Percentiles rank a stretch among this genome's conserved stretches.
These are phyloP conservation scores for Etheostoma spectabile DNA, from an alignment of 2,113 vertebrate genomes.

Conservation along the genomic window DNA sequence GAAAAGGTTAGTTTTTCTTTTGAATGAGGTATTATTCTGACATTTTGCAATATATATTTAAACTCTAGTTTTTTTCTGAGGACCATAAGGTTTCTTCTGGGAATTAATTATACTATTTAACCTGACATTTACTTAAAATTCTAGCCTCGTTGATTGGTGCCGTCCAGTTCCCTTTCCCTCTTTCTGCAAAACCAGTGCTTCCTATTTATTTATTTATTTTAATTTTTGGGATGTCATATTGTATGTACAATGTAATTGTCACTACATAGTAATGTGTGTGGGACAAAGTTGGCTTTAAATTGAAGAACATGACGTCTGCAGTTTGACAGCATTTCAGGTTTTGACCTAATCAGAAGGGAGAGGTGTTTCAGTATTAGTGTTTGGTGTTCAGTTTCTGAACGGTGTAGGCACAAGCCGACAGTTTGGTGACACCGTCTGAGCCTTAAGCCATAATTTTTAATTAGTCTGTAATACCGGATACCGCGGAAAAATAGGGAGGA, in stretches of 20 bases:
- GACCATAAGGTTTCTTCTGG: not conserved
- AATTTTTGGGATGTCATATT: not conserved
- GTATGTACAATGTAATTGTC: not conserved
- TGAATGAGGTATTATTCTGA: constrained; percentile 7
- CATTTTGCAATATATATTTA: constrained; percentile 13
- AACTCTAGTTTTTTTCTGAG: not conserved
- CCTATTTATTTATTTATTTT: too few relatives aligned
- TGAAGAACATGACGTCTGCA: too few relatives aligned
- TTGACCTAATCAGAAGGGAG: too few relatives aligned
- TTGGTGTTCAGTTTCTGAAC: too few relatives aligned
- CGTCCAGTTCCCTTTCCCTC: not conserved
- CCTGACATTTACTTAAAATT: not conserved
- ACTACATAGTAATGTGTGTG: not conserved
- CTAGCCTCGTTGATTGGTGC: too few relatives aligned
- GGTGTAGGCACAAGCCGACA: too few relatives aligned
- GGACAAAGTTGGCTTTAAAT: not conserved
- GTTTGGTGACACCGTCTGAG: too few relatives aligned
- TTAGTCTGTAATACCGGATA: too few relatives aligned
- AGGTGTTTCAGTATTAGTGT: too few relatives aligned
- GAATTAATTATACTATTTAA: not conserved
- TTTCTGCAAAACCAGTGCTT: not conserved
- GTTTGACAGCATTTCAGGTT: too few relatives aligned
- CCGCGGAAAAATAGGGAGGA: too few relatives aligned
- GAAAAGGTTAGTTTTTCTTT: constrained; percentile 13
- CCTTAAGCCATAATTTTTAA: too few relatives aligned